These are phyloP conservation scores for Drosophila stalkeri DNA, from an alignment of 2,888 invertebrate species.

Conservation along the genomic window DNA sequence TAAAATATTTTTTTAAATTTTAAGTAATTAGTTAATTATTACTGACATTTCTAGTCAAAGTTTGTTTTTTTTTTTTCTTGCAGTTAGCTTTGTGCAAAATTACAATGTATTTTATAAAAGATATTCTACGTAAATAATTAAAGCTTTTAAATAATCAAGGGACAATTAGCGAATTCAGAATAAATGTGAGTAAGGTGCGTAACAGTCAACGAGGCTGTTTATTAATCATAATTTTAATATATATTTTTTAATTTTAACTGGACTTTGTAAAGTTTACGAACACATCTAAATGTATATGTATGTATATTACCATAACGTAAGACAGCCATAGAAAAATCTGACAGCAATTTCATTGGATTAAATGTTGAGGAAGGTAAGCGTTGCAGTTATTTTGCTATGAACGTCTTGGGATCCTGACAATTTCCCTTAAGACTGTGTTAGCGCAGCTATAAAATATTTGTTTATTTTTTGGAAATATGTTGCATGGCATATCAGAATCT, in stretches of 20 bases:
- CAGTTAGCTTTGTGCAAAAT: no score
- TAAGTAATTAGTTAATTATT: no score
- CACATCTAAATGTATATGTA: no score
- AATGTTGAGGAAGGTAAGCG: neutral
- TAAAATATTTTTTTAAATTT: no score
- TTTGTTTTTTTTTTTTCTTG: no score
- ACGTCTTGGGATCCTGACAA: neutral
- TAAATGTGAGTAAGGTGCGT: neutral
- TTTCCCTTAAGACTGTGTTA: conserved; percentile 23
- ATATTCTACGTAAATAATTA: neutral
- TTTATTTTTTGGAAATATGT: conserved; percentile 43
- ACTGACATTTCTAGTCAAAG: no score
- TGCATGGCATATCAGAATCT: conserved; percentile 58
- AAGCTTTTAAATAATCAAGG: neutral
- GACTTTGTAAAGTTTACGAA: neutral
- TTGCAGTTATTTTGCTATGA: neutral
- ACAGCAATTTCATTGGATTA: neutral
- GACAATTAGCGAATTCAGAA: neutral
- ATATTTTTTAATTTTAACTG: neutral
- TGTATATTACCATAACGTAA: neutral
- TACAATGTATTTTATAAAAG: neutral
- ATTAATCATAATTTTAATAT: neutral
- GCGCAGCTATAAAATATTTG: conserved; percentile 50
- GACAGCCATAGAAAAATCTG: neutral
- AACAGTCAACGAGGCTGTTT: neutral